A percentile compares a stretch with the other conserved stretches of the same genome.
Evolutionary conservation across 2,888 invertebrate genomes (phyloP).

Genomic region (Brassicogethes aeneus): DNA sequence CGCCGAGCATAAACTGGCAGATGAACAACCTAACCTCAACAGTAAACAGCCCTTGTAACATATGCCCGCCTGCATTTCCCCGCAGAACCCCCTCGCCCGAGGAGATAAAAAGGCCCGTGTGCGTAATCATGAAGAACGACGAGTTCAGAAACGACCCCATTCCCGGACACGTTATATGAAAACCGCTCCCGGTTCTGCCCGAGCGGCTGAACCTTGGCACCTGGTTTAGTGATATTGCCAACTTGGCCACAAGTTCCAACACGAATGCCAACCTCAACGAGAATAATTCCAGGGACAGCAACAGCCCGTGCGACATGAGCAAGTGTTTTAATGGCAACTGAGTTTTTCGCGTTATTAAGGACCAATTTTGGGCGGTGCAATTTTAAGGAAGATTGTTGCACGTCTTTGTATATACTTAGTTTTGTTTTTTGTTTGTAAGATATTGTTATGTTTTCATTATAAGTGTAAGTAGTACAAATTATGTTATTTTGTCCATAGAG

Average conservation of each 20-base stretch:
- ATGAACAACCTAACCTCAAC: conserved; percentile 26
- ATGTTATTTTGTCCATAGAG: neutral
- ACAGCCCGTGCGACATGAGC: conserved; percentile 31
- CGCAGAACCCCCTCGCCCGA: conserved; percentile 37
- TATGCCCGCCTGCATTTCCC: conserved; percentile 40
- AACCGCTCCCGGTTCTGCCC: conserved; percentile 75
- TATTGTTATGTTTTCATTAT: neutral
- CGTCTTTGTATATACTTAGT: neutral
- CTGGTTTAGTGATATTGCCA: conserved; percentile 40
- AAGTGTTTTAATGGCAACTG: conserved; percentile 15
- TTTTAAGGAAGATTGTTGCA: neutral
- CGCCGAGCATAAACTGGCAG: conserved; percentile 40
- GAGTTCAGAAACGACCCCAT: conserved; percentile 45
- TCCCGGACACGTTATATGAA: conserved; percentile 68
- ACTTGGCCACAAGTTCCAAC: conserved; percentile 34
- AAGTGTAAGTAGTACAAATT: conserved; percentile 2
- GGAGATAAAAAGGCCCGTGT: conserved; percentile 46
- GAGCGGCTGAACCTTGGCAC: conserved; percentile 53
- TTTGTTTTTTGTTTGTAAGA: conserved; percentile 3
- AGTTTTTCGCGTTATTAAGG: neutral
- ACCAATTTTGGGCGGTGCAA: neutral
- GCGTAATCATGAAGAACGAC: conserved; percentile 54
- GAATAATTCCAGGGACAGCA: conserved; percentile 30
- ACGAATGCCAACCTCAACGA: conserved; percentile 34
- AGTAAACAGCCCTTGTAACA: conserved; percentile 31